Evolutionary conservation across 1,140 invertebrate species (phyloP).

Genomic region (Tetragnatha versicolor): DNA sequence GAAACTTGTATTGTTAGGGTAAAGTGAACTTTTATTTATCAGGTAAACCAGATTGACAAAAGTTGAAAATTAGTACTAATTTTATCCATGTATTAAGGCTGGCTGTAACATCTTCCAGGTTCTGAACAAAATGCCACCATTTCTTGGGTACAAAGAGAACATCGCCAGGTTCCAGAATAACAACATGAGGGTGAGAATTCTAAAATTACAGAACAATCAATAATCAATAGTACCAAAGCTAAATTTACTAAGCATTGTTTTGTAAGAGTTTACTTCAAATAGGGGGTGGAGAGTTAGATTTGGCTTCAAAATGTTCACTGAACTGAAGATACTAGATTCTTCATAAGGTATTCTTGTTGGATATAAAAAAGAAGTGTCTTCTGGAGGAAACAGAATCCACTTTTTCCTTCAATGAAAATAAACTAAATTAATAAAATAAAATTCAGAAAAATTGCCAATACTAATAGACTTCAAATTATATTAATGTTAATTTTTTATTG

Average conservation of each 20-base stretch:
- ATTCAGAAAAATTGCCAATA: background rate
- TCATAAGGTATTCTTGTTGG: slow-evolving; percentile 93
- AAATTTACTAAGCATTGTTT: too few relatives aligned
- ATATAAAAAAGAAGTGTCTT: slow-evolving; percentile 72
- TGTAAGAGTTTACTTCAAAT: slow-evolving; percentile 64
- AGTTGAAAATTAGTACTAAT: slow-evolving; percentile 64
- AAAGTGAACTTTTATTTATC: background rate
- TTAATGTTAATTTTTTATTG: too few relatives aligned
- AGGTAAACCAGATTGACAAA: background rate
- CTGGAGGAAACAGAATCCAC: slow-evolving; percentile 92
- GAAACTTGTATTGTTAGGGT: background rate
- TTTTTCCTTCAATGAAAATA: slow-evolving; percentile 76
- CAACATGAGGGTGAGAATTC: slow-evolving; percentile 66
- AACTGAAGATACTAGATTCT: slow-evolving; percentile 94
- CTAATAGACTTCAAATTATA: too few relatives aligned
- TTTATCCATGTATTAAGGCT: slow-evolving; percentile 90
- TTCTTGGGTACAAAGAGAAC: slow-evolving; percentile 85
- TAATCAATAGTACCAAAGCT: slow-evolving; percentile 13
- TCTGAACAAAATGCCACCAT: slow-evolving; percentile 98
- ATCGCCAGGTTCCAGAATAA: slow-evolving; percentile 81
- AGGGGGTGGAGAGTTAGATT: slow-evolving; percentile 61
- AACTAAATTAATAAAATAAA: background rate
- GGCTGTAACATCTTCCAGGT: slow-evolving; percentile 70
- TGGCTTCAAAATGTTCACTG: slow-evolving; percentile 75
- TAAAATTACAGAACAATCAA: slow-evolving; percentile 53